These are phyloP conservation scores for Urophycis tenuis DNA, from an alignment of 2,797 vertebrate species.

Conservation along the genomic window DNA sequence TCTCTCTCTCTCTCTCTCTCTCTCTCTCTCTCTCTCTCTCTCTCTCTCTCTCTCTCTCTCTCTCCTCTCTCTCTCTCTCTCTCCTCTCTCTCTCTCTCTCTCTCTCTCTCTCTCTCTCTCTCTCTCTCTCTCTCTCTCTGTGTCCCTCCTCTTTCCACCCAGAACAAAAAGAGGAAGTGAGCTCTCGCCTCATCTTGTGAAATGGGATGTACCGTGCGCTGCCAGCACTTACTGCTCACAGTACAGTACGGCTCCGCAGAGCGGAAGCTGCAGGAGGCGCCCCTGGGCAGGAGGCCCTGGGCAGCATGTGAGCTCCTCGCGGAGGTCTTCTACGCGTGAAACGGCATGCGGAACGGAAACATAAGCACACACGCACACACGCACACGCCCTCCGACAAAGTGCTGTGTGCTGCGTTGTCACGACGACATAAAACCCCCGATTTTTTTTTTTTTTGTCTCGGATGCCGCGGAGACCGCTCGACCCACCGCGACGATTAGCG, in stretches of 20 bases:
- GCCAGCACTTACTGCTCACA: too few species aligned
- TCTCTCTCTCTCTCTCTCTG: constrained; percentile 19
- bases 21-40: constrained; percentile 29
- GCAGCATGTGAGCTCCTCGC: not conserved
- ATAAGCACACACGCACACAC: not conserved
- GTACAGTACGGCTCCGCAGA: constrained; percentile 48
- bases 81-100: not conserved
- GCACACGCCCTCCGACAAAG: not conserved
- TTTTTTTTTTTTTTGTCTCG: too few species aligned
- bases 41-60: constrained; percentile 35
- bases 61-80: not conserved
- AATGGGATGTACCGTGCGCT: constrained; percentile 49
- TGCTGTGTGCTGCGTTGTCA: not conserved
- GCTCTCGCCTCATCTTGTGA: constrained; percentile 49
- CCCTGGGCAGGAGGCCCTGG: constrained; percentile 23
- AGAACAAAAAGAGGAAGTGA: constrained; percentile 65
- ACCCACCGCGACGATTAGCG: constrained; percentile 15
- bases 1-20: not conserved
- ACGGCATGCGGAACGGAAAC: not conserved
- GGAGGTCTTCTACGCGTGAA: not conserved
- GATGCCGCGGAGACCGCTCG: not conserved
- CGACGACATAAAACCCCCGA: not conserved
- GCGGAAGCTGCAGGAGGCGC: constrained; percentile 51
- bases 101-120: not conserved
- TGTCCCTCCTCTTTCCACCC: constrained; percentile 47